These are phyloP conservation scores for Pristionchus maxplancki DNA, from an alignment of 2,888 invertebrate genomes.

Conservation along the genomic window DNA sequence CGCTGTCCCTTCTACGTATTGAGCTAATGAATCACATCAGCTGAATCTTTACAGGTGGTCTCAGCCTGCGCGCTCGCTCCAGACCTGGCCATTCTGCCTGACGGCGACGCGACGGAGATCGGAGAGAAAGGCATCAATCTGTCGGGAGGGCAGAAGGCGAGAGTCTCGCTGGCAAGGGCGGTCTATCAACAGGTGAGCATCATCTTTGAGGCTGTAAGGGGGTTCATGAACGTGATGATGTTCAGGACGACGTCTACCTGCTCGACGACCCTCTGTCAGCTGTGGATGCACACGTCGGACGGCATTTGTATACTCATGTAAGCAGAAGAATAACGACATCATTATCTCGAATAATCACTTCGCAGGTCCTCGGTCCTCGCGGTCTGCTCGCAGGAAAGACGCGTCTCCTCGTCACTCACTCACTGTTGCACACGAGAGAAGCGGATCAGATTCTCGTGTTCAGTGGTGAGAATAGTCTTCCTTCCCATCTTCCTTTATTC, in stretches of 20 bases:
- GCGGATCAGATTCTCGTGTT: conserved; percentile 93
- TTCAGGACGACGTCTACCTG: conserved; percentile 84
- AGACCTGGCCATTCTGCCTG: conserved; percentile 91
- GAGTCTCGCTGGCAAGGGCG: conserved; percentile 82
- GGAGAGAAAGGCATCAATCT: conserved; percentile 95
- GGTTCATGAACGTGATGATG: too few relatives aligned
- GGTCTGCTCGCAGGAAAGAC: conserved; percentile 83
- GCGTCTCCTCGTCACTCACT: conserved; percentile 93
- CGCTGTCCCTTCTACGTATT: too few relatives aligned
- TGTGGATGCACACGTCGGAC: conserved; percentile 97
- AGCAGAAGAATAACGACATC: neutral
- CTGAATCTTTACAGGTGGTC: conserved; percentile 85
- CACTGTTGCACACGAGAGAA: conserved; percentile 91
- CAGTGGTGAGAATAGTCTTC: conserved; percentile 79
- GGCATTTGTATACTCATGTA: conserved; percentile 87
- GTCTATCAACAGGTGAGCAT: conserved; percentile 83
- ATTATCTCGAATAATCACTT: neutral
- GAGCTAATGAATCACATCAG: too few relatives aligned
- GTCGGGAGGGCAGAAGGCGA: conserved; percentile 94
- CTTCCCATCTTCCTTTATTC: neutral
- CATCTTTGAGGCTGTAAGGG: too few relatives aligned
- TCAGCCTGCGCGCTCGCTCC: conserved; percentile 92
- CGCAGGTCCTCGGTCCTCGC: conserved; percentile 87
- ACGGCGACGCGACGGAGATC: conserved; percentile 96
- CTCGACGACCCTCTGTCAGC: conserved; percentile 96